phyloP scores from a whole-genome alignment of 2,888 invertebrate genomes.

The Trichacis sp. region DNA sequence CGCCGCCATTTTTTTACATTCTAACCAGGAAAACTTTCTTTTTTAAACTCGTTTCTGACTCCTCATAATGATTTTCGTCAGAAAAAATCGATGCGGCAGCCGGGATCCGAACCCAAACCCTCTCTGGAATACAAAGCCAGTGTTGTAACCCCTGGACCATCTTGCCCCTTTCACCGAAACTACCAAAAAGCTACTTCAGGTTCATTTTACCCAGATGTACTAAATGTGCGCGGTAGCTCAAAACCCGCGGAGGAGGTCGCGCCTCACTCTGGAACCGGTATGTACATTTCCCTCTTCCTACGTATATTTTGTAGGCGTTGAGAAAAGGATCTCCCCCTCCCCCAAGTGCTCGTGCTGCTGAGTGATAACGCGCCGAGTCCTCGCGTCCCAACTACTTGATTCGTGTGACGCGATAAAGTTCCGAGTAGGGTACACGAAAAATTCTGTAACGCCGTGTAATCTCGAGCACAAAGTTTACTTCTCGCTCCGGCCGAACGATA shows the following conservation, averaged over 20 bases:
- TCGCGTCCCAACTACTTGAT: constrained; percentile 2
- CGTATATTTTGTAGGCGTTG: constrained; percentile 36
- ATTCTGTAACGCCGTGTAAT: neutral
- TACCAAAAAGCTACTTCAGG: too few species aligned
- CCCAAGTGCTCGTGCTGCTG: neutral
- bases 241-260: constrained; percentile 51
- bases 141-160: too few species aligned
- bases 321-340: neutral
- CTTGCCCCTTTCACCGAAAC: too few species aligned
- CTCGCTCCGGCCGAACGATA: neutral
- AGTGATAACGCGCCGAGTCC: constrained; percentile 2
- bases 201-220: constrained; percentile 40
- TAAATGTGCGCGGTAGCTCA: constrained; percentile 58
- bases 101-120: too few species aligned
- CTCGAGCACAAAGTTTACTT: neutral
- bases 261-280: constrained; percentile 57
- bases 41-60: too few species aligned
- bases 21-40: too few species aligned
- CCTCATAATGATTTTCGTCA: too few species aligned
- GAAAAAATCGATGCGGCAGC: too few species aligned
- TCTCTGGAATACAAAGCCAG: too few species aligned
- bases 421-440: too few species aligned
- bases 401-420: neutral
- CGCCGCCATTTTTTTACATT: too few species aligned
- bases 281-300: constrained; percentile 46